Evolutionary conservation across 2,113 vertebrate species (phyloP), one percentile per base, ranked within the genome.

Genomic region (Lophura nycthemera): DNA sequence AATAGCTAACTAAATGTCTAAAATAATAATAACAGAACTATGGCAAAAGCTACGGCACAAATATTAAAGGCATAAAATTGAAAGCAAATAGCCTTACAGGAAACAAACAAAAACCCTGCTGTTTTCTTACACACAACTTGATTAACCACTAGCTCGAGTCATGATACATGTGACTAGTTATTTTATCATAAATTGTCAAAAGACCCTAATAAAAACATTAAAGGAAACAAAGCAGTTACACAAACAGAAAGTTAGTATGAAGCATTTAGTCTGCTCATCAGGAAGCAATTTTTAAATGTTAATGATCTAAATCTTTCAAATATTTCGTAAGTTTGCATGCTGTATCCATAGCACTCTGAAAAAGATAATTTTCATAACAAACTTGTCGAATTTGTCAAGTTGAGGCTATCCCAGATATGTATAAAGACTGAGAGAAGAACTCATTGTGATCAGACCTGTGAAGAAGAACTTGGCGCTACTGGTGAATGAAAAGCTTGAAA

Each of bases 1-100:
- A 94, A 94, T 65, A 83, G 79, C 89, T 95, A 91, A 59, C 84
- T 85, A 86, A 88, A 64, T 84, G 84, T 88, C 75, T 90, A 72
- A 93, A 92, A 95, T 86, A 88, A 93, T 95, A 89, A 90, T 72
- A 88, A 88, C 43, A 95, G 56, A 80, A 34, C n/a, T 45, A 59
- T 11, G 59, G 83, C 65, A 86, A 91, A 78, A 95, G 27, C 40
- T 61, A 75, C 30, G 75, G 21, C 34, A 78, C 18, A 83, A 88
- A 90, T 88, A 80, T 90, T 86, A 96, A 92, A 91, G 64, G 21
- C 38, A 83, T 5, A 80, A 60, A 83, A 81, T 86, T 83, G 57
- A 94, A 95, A 93, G 75, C n/a, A 89, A 87, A 85, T 50, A 84
- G 36, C 38, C 57, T 72, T 83, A n/a, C 29, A 90, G 14, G 57